Conservation (phyloP, 2,113 vertebrate species). For the Elanus axillaris region DNA sequence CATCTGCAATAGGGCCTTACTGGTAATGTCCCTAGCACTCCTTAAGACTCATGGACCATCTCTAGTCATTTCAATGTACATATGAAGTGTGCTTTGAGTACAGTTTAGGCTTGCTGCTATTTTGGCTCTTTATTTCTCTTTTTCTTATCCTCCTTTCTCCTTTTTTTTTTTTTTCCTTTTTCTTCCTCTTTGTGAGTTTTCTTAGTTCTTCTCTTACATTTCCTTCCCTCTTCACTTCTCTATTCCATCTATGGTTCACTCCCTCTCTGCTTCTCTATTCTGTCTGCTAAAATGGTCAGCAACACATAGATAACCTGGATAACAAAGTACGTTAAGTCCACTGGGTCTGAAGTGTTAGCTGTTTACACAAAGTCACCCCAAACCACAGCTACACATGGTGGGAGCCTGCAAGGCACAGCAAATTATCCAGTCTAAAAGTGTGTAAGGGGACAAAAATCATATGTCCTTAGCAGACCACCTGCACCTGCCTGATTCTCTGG, state of each 20-base stretch:
- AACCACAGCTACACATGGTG: not conserved
- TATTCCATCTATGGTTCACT: not conserved
- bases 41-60: not conserved
- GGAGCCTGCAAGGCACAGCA: not conserved
- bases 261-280: not conserved
- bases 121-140: not conserved
- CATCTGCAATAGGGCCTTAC: not conserved
- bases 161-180: not conserved
- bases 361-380: not conserved
- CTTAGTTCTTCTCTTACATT: not conserved
- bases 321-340: not conserved
- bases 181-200: constrained; percentile 21
- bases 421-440: not conserved
- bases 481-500: not conserved
- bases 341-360: not conserved
- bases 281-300: not conserved
- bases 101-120: not conserved
- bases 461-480: not conserved
- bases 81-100: not conserved
- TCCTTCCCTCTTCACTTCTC: constrained; percentile 18
- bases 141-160: not conserved
- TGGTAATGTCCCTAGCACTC: not conserved
- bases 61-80: not conserved
- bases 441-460: not conserved
- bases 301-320: not conserved